Conservation (phyloP, 2,888 invertebrate genomes). For the Panopea generosa region DNA sequence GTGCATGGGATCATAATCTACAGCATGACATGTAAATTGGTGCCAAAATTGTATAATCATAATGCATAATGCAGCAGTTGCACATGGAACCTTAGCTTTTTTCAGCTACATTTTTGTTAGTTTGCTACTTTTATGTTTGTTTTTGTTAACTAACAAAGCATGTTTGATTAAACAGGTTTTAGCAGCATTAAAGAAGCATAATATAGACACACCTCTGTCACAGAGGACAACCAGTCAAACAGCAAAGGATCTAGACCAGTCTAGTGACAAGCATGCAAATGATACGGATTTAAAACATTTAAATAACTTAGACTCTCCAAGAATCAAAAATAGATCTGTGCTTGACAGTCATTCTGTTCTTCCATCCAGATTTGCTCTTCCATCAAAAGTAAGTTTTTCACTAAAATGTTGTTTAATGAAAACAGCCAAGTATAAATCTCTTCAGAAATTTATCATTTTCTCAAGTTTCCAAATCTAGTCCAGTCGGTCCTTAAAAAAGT, state of each 20-base stretch:
- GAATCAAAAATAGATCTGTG: conserved; percentile 45
- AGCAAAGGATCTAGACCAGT: conserved; percentile 23
- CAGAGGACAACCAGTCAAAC: conserved; percentile 31
- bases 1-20: too few species aligned
- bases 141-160: not conserved
- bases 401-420: not conserved
- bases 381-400: conserved; percentile 67
- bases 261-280: conserved; percentile 41
- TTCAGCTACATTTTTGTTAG: not conserved
- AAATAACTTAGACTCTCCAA: conserved; percentile 42
- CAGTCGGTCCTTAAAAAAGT: not conserved
- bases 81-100: not conserved
- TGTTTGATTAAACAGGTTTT: conserved; percentile 44
- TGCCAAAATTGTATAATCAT: too few species aligned
- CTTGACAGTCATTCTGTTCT: conserved; percentile 61
- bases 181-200: conserved; percentile 37
- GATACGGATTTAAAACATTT: conserved; percentile 48
- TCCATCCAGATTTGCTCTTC: conserved; percentile 67
- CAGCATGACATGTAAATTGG: too few species aligned
- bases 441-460: not conserved
- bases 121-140: not conserved
- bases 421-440: not conserved
- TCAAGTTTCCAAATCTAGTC: too few species aligned
- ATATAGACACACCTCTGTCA: conserved; percentile 34
- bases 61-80: too few species aligned